Evolutionary conservation across 2,113 vertebrate genomes (phyloP), one percentile per base, ranked within the genome.

Genomic region (Gymnarchus niloticus): DNA sequence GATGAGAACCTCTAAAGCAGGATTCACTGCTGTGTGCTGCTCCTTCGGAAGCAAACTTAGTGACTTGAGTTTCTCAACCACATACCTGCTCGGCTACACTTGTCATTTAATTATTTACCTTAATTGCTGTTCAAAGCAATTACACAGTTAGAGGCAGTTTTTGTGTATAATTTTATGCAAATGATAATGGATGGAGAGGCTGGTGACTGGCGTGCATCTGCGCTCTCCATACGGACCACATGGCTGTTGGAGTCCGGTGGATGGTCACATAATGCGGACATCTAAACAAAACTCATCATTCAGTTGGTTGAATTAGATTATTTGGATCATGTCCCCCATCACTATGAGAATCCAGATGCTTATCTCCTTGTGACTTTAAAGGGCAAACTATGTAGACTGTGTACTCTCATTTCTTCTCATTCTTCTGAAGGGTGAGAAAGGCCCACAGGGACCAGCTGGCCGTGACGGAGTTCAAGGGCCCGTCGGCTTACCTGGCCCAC

Each of bases 401-500:
- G 4, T 61, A 41, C 56, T 48, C 44, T 33, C 25, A 56, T 65
- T 44, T 65, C 73, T 77, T 48, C 37, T 9, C 44, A 25, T 73
- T 82, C 51, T 80, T 81, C 88, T 91, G 76, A 76, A 99, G 98
- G 98, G 98, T 89, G 98, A 99, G 92, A 99, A 98, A 95, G 98
- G 98, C 37, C 98, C 97, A 61, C 95, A 96, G 33, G 98, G 98
- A 86, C 97, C 98, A 10, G 97, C 98, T 59, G 98, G 98, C 81
- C 95, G 97, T 84, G 98, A 99, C 83, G 98, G 98, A 54, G 92
- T 99, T 41, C 98, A 99, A 90, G 98, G 98, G 87, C 98, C 98
- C 6, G 98, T 99, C 14, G 98, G 98, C 88, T 95, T 99, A 78
- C 98, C 98, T 0, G 98, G 98, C 14, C 97, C 98, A 41, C 95